Evolutionary conservation across 2,888 invertebrate species (phyloP).

Genomic region (Mayetiola destructor): DNA sequence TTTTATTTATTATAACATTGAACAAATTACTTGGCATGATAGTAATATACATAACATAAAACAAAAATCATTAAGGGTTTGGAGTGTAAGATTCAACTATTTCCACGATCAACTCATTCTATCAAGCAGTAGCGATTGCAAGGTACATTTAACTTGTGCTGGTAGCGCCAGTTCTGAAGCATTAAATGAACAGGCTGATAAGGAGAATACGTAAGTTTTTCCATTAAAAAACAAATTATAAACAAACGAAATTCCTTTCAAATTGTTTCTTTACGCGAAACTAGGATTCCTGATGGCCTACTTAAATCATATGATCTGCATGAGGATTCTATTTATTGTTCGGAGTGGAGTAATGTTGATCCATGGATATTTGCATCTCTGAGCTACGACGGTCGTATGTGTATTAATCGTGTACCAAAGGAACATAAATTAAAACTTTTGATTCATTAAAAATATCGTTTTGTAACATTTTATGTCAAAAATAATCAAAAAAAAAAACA

Average conservation of each 20-base stretch:
- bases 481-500: no score
- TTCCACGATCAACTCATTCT: conserved; percentile 93
- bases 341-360: conserved; percentile 94
- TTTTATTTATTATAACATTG: no score
- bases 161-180: conserved; percentile 78
- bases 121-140: conserved; percentile 87
- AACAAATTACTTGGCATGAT: no score
- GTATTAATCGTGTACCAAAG: conserved; percentile 85
- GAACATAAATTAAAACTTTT: conserved; percentile 89
- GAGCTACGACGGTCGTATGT: conserved; percentile 90
- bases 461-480: no score
- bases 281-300: conserved; percentile 66
- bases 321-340: conserved; percentile 94
- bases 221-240: conserved; percentile 21
- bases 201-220: conserved; percentile 28
- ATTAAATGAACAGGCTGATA: conserved; percentile 34
- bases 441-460: conserved; percentile 15
- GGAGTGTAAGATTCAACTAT: conserved; percentile 88
- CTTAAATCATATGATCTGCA: conserved; percentile 90
- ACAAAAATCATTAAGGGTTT: conserved; percentile 63
- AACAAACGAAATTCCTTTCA: conserved; percentile 18
- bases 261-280: conserved; percentile 20
- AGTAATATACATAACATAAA: no score
- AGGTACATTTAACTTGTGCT: conserved; percentile 76
- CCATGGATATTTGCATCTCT: conserved; percentile 99